Base-by-base conservation (phyloP, 1,140 invertebrate species). In the Neuroterus valhalla region DNA sequence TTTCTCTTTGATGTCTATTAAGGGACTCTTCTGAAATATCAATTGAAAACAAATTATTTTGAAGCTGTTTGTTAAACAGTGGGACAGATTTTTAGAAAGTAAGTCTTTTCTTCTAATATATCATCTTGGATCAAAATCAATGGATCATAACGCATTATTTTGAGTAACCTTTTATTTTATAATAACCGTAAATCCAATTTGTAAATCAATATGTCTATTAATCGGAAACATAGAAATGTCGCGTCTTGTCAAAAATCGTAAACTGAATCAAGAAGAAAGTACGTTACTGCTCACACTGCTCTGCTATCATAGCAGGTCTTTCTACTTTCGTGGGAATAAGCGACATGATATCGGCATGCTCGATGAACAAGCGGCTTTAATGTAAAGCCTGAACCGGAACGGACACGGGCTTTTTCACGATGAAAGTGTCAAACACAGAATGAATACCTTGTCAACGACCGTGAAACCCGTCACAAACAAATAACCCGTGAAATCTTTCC, bases 281-380 rank as follows among this genome's bases (percentile, higher is more conserved):
- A 15, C 46, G 46, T 48, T 48, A 48, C 17, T 48, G n/a, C n/a
- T 17, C 2, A n/a, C 8, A 48, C 17, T 48, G n/a, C 46, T 48
- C 2, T 19, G 17, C 46, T 48, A 48, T 19, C 17, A 48, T 3
- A 48, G n/a, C 46, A 48, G 46, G 46, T 48, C 15, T 48, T 48
- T 48, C 46, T 19, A 19, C 46, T 48, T 48, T 48, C 46, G 46
- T 48, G 46, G 15, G 46, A 48, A 48, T 48, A 48, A 48, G n/a
- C 46, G 46, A 48, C 17, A 48, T 48, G 15, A 48, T 48, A 48
- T 48, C 46, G 46, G 17, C 46, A n/a, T 17, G 46, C 46, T n/a
- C 17, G 17, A n/a, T 19, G 1, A 48, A 17, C 46, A 8, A 48
- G 46, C 8, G 46, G n/a, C 17, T 48, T 19, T 3, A 48, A n/a